Percentiles rank a stretch among this genome's conserved stretches.
These are phyloP conservation scores for Nemopilema nomurai DNA, from an alignment of 30 jellyfish, hydroid and myxozoan species.

Conservation along the genomic window DNA sequence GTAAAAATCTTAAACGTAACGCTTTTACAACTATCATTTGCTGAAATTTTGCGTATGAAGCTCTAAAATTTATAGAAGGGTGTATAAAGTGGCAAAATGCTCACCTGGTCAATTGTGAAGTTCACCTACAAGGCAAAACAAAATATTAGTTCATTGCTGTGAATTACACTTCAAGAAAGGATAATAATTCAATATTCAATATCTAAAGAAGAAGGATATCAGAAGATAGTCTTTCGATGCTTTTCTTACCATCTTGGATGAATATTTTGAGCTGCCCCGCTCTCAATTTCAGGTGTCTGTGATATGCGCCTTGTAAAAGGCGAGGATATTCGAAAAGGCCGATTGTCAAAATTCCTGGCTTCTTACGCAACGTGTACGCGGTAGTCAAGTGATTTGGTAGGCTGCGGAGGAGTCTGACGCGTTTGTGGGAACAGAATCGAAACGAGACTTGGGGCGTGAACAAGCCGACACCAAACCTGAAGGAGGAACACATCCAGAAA, in stretches of 20 bases:
- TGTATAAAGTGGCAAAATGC: not conserved
- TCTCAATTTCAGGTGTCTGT: conserved; percentile 39
- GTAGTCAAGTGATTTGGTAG: not conserved
- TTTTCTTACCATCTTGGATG: conserved; percentile 61
- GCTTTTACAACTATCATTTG: no score
- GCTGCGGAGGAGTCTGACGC: conserved; percentile 47
- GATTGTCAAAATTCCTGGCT: conserved; percentile 21
- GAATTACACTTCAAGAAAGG: not conserved
- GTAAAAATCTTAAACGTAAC: no score
- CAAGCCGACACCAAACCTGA: no score
- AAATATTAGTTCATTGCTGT: not conserved
- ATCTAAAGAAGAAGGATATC: conserved; percentile 8
- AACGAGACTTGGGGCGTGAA: not conserved
- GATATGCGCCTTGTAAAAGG: conserved; percentile 43
- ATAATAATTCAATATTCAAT: not conserved
- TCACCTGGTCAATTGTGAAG: conserved; percentile 97
- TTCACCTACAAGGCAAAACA: conserved; percentile 79
- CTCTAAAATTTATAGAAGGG: no score
- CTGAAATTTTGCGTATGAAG: no score
- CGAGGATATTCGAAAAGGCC: conserved; percentile 29
- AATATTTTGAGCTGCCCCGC: conserved; percentile 38
- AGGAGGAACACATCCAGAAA: no score
- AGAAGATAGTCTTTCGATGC: conserved; percentile 39
- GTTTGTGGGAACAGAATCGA: not conserved
- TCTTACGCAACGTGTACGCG: conserved; percentile 84